A percentile compares a stretch with the other conserved stretches of the same genome.
Conservation (phyloP, 1,140 invertebrate genomes). For the Eupeodes corollae region DNA sequence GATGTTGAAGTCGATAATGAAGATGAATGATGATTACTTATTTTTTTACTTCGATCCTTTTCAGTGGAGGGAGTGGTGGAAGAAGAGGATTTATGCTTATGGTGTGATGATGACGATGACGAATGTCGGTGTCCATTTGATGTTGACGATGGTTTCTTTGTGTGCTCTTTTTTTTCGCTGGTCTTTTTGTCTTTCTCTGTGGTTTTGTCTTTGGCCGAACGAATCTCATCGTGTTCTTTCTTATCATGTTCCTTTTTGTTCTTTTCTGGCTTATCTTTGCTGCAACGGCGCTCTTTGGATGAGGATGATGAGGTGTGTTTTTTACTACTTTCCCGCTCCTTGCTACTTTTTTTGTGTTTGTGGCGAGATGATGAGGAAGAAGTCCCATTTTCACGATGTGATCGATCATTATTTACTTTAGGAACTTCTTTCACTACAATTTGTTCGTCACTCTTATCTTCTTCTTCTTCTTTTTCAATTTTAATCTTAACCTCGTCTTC, state of each 20-base stretch:
- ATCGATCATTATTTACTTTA: no score
- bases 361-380: background rate
- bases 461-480: constrained; percentile 15
- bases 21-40: background rate
- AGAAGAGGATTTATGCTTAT: constrained; percentile 1
- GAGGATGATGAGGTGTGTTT: constrained; percentile 1
- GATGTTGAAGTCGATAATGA: background rate
- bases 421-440: background rate
- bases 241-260: constrained; percentile 18
- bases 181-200: constrained; percentile 20
- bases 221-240: constrained; percentile 6
- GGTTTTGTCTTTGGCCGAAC: constrained; percentile 1
- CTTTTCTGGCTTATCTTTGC: constrained; percentile 15
- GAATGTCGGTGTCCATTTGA: background rate
- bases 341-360: constrained; percentile 1
- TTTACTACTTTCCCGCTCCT: background rate
- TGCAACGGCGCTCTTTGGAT: background rate
- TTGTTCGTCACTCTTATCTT: constrained; percentile 6
- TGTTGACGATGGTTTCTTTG: constrained; percentile 6
- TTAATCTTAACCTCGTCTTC: constrained; percentile 30
- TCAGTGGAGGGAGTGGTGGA: background rate
- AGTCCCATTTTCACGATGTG: no score
- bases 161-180: constrained; percentile 7
- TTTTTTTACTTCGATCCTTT: background rate
- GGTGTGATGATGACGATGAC: background rate